phyloP scores from a whole-genome alignment of 2,113 vertebrate genomes.

The Fregetta grallaria region DNA sequence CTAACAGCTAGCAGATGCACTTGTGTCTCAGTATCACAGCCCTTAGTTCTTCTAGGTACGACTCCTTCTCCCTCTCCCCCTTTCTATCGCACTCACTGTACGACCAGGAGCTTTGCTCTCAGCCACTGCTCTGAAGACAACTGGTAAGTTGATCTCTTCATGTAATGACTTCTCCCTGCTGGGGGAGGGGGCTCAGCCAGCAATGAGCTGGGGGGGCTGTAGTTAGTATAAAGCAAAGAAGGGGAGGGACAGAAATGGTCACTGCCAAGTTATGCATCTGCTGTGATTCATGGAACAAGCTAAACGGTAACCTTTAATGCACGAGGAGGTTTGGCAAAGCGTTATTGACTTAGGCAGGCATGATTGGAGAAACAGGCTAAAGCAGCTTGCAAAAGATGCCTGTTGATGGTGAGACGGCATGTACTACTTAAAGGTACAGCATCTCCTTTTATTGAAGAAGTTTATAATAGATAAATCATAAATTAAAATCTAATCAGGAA shows the following conservation, averaged over 20 bases:
- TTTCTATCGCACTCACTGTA: conserved; percentile 20
- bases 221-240: conserved; percentile 68
- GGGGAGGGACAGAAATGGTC: conserved; percentile 74
- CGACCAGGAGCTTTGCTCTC: conserved; percentile 74
- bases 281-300: conserved; percentile 74
- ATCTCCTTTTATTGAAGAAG: not conserved
- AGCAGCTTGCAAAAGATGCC: conserved; percentile 24
- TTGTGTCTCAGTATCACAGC: conserved; percentile 68
- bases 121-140: conserved; percentile 77
- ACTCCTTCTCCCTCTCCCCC: conserved; percentile 33
- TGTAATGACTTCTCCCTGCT: conserved; percentile 80
- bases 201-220: conserved; percentile 74
- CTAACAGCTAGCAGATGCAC: conserved; percentile 80
- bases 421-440: conserved; percentile 52
- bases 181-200: conserved; percentile 77
- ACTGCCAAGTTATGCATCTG: conserved; percentile 77
- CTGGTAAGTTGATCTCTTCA: conserved; percentile 89
- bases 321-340: conserved; percentile 42
- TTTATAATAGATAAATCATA: not conserved
- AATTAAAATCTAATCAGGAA: not conserved
- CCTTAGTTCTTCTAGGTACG: conserved; percentile 54
- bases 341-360: conserved; percentile 66
- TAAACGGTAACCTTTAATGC: conserved; percentile 63
- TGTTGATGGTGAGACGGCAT: conserved; percentile 31
- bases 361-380: conserved; percentile 54